Evolutionary conservation across 92 coral and sea anemone species (phyloP), one percentile per base, ranked within the genome.

Genomic region (Phenganax stokvisi): DNA sequence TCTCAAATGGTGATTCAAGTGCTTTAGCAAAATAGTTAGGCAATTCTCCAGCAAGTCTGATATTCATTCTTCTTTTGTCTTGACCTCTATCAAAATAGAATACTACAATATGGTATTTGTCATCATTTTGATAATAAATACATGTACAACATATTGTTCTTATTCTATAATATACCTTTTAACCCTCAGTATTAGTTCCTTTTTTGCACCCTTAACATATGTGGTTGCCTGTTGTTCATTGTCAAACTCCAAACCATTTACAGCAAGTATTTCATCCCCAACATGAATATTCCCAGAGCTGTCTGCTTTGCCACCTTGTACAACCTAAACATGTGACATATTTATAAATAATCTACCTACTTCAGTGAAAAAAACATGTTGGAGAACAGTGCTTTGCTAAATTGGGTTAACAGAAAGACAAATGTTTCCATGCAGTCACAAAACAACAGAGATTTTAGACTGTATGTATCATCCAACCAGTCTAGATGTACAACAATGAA

Each of bases 241-340:
- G 27, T 84, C 66, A 65, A 96, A 94, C 57, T 88, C 88, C 83
- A 91, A 86, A 60, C 89, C 90, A 80, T 94, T 94, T 59, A 94
- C 89, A 61, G 92, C 91, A 15, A 94, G 60, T 57, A 94, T 88
- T 84, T 94, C 97, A 84, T 94, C 98, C 55, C 98, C 98, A 58
- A 92, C 91, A 28, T 74, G 76, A 84, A 94, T 80, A 29, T 67
- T 77, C 8, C 85, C 86, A 20, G 85, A 80, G 6, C 89, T 87
- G 89, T 92, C 92, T 54, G 98, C 98, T 77, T 94, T 94, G 29
- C 98, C 97, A 37, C 97, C 98, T 54, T 88, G 89, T 51, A 93
- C 89, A 64, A 94, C 80, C 98, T 94, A 80, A 68, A 80, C 51
- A 47, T 58, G 54, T 8, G 3, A 51, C 57, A 81, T 5, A 16